phyloP scores from a whole-genome alignment of 2,888 invertebrate species.

The Cartodere bifasciata region DNA sequence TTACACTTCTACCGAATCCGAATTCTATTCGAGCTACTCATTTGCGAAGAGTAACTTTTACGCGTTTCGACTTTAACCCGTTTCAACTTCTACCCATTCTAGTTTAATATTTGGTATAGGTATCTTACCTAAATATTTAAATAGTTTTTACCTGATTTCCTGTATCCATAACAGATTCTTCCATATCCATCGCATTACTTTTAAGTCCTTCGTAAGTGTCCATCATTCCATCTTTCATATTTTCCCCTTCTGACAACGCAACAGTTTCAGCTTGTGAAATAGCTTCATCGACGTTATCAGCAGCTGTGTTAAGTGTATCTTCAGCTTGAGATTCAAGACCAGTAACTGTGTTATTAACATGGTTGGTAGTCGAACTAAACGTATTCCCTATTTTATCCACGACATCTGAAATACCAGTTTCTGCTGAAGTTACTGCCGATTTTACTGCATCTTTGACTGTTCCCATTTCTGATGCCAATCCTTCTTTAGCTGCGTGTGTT shows the following conservation, averaged over 20 bases:
- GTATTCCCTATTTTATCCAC: constrained; percentile 29
- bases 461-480: constrained; percentile 25
- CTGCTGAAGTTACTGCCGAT: constrained; percentile 27
- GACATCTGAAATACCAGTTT: constrained; percentile 26
- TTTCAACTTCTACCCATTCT: too few relatives aligned
- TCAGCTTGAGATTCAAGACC: constrained; percentile 21
- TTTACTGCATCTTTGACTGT: constrained; percentile 29
- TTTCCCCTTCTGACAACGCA: constrained; percentile 26
- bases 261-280: constrained; percentile 31
- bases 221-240: constrained; percentile 17
- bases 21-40: too few relatives aligned
- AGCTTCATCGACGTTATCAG: constrained; percentile 25
- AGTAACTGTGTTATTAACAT: constrained; percentile 18
- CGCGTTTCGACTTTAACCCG: too few relatives aligned
- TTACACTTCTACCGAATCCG: too few relatives aligned
- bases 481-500: constrained; percentile 26
- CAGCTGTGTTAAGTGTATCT: constrained; percentile 20
- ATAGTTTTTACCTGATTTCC: too few relatives aligned
- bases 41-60: too few relatives aligned
- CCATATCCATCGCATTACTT: too few relatives aligned
- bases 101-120: too few relatives aligned
- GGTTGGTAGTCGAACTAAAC: constrained; percentile 22
- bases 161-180: too few relatives aligned
- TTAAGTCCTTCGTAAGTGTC: too few relatives aligned
- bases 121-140: too few relatives aligned